Evolutionary conservation across 2,888 invertebrate genomes (phyloP).

Genomic region (Apodemia mormo): DNA sequence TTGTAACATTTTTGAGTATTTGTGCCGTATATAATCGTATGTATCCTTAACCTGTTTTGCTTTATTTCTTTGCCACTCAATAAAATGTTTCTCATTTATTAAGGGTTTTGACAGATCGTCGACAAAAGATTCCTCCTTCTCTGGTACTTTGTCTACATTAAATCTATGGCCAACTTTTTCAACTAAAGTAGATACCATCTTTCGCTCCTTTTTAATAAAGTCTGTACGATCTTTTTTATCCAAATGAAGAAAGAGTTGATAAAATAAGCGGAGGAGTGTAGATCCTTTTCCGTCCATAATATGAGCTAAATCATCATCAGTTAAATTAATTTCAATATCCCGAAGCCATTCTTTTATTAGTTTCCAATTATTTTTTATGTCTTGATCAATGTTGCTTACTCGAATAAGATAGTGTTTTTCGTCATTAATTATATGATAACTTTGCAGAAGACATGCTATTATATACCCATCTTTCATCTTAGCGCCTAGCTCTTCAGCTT

Average conservation of each 20-base stretch:
- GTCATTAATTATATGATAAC: conserved; percentile 81
- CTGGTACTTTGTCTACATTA: conserved; percentile 55
- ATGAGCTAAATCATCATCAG: conserved; percentile 65
- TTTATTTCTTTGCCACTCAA: conserved; percentile 82
- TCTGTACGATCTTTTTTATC: conserved; percentile 81
- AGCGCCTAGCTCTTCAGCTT: conserved; percentile 77
- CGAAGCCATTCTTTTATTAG: conserved; percentile 78
- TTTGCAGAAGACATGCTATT: conserved; percentile 78
- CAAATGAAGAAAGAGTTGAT: conserved; percentile 82
- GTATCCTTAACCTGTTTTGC: conserved; percentile 65
- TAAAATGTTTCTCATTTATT: conserved; percentile 69
- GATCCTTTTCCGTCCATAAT: conserved; percentile 76
- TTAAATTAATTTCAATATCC: conserved; percentile 69
- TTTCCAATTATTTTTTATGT: conserved; percentile 76
- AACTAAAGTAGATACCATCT: conserved; percentile 64
- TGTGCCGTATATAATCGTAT: conserved; percentile 64
- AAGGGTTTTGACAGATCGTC: conserved; percentile 71
- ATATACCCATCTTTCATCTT: conserved; percentile 82
- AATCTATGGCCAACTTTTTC: conserved; percentile 66
- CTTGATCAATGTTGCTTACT: conserved; percentile 57
- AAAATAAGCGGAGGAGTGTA: conserved; percentile 80
- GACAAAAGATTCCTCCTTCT: conserved; percentile 55
- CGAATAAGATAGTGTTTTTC: conserved; percentile 77
- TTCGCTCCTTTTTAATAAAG: conserved; percentile 74
- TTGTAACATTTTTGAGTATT: conserved; percentile 61